phyloP scores from a whole-genome alignment of 2,113 vertebrate species.

The Pimephales promelas region DNA sequence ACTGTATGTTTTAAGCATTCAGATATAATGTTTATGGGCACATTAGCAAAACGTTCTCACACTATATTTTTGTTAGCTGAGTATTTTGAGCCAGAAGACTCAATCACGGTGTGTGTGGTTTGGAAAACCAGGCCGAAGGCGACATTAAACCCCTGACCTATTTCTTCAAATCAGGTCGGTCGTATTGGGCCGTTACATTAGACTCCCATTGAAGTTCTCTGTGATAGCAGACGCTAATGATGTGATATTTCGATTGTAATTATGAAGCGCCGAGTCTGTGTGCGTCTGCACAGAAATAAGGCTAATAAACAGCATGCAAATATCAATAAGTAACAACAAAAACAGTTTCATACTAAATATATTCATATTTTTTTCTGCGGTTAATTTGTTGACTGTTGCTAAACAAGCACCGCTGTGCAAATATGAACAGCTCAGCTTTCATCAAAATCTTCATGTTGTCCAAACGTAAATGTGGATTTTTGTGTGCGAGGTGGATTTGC shows the following conservation, averaged over 20 bases:
- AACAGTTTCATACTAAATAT: not conserved
- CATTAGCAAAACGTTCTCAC: too few relatives aligned
- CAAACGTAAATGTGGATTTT: not conserved
- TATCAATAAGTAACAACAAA: not conserved
- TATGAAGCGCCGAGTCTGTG: not conserved
- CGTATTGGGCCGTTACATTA: slow-evolving; percentile 7
- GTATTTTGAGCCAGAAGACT: not conserved
- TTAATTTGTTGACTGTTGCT: slow-evolving; percentile 2
- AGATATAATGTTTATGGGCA: too few relatives aligned
- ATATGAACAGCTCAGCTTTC: slow-evolving; percentile 16
- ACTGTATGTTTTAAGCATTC: too few relatives aligned
- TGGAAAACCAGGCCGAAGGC: slow-evolving; percentile 35
- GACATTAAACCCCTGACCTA: slow-evolving; percentile 49
- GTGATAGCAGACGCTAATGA: not conserved
- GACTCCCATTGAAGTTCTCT: not conserved
- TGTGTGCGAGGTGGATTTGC: not conserved
- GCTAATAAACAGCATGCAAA: not conserved
- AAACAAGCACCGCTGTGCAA: not conserved
- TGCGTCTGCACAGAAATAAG: not conserved
- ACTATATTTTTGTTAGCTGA: too few relatives aligned
- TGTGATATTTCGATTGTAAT: slow-evolving; percentile 3
- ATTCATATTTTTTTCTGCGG: not conserved
- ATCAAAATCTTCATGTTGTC: not conserved
- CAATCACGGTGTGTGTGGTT: not conserved
- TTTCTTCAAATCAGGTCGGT: slow-evolving; percentile 36